Percentiles rank a stretch among this genome's conserved stretches.
phyloP scores from a whole-genome alignment of 2,797 vertebrate species.

The Alcedo quadribrachys region DNA sequence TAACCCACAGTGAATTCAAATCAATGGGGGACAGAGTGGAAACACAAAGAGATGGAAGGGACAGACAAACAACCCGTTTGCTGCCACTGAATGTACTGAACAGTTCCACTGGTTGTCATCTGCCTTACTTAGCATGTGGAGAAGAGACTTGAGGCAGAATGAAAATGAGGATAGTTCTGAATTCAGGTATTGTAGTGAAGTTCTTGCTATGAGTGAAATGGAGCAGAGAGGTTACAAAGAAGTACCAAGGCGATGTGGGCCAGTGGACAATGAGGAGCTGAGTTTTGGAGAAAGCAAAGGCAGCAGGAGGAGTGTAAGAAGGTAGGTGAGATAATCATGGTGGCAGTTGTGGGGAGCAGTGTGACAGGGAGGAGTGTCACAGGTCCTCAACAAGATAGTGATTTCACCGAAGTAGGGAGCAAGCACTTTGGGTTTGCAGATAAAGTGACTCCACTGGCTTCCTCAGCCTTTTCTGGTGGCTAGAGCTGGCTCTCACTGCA shows the following conservation, averaged over 20 bases:
- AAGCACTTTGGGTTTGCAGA: background rate
- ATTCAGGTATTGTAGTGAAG: background rate
- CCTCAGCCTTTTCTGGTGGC: background rate
- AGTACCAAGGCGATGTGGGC: background rate
- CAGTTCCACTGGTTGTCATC: background rate
- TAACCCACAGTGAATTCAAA: background rate
- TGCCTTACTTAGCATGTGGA: background rate
- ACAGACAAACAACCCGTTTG: background rate
- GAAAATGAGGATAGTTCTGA: background rate
- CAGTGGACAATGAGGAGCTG: background rate
- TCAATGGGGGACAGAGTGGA: background rate
- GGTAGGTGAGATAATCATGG: background rate
- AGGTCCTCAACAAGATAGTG: background rate
- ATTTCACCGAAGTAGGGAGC: background rate
- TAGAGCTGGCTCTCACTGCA: background rate
- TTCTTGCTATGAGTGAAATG: background rate
- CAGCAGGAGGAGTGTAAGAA: background rate
- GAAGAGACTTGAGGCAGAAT: background rate
- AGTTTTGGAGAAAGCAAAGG: slow-evolving; percentile 35
- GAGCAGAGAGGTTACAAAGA: background rate
- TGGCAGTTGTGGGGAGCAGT: background rate
- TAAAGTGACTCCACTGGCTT: background rate
- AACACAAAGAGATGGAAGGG: background rate
- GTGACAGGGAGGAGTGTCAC: background rate
- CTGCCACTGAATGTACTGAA: background rate